These are phyloP conservation scores for Drosophila bunnanda DNA, from an alignment of 2,888 invertebrate genomes.

Conservation along the genomic window DNA sequence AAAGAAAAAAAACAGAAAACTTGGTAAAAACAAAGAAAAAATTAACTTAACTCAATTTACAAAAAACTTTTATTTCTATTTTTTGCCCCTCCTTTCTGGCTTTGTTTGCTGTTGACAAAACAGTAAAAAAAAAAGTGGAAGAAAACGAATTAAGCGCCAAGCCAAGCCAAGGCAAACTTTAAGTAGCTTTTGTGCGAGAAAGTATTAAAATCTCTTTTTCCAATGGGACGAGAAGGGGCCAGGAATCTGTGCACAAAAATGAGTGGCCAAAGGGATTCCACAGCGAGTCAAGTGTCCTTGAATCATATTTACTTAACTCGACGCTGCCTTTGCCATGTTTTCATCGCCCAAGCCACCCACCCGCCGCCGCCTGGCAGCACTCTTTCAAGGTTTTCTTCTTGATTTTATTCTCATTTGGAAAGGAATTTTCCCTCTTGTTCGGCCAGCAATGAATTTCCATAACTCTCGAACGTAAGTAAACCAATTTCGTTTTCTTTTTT, in stretches of 20 bases:
- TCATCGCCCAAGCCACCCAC: not conserved
- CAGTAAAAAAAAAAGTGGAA: not conserved
- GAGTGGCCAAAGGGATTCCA: constrained; percentile 75
- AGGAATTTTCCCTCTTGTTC: constrained; percentile 56
- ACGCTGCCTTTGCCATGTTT: constrained; percentile 28
- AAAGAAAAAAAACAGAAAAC: constrained; percentile 50
- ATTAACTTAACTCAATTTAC: constrained; percentile 76
- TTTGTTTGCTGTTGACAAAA: constrained; percentile 69
- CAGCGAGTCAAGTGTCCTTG: constrained; percentile 71
- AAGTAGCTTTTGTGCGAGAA: constrained; percentile 77
- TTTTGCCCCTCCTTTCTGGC: constrained; percentile 45
- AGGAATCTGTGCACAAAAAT: constrained; percentile 28
- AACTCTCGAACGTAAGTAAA: constrained; percentile 28
- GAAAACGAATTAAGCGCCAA: constrained; percentile 71
- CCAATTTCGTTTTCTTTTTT: constrained; percentile 6
- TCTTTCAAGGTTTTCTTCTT: constrained; percentile 24
- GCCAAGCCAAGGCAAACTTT: constrained; percentile 62
- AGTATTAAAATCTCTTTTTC: constrained; percentile 74
- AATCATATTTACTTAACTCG: constrained; percentile 77
- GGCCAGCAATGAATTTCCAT: constrained; percentile 61
- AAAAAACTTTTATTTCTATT: constrained; percentile 58
- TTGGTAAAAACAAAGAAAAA: constrained; percentile 52
- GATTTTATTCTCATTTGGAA: constrained; percentile 37
- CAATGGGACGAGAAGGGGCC: constrained; percentile 49
- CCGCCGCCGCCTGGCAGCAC: not conserved